These are phyloP conservation scores for Nipponia nippon DNA, from an alignment of 2,113 vertebrate species.

Conservation along the genomic window DNA sequence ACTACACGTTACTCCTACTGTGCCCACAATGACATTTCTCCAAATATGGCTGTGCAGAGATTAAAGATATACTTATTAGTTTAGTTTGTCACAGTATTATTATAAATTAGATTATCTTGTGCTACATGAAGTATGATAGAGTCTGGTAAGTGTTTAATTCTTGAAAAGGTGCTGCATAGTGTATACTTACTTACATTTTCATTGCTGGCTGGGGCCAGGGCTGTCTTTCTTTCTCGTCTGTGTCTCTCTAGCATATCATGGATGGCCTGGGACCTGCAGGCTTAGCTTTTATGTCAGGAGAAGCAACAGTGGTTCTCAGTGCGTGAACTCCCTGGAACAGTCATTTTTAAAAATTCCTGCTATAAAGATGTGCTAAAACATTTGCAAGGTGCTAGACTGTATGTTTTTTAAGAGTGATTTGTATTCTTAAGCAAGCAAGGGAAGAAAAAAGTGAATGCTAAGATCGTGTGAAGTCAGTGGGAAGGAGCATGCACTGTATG, in stretches of 20 bases:
- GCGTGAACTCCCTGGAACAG: background rate
- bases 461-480: background rate
- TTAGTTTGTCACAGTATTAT: background rate
- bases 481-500: background rate
- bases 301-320: background rate
- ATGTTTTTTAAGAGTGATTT: background rate
- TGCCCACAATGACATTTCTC: conserved; percentile 42
- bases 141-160: background rate
- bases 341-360: background rate
- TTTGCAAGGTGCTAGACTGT: background rate
- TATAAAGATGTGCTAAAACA: background rate
- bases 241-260: background rate
- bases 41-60: conserved; percentile 8
- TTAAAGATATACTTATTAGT: conserved; percentile 21
- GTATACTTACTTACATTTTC: background rate
- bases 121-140: background rate
- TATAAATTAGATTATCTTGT: conserved; percentile 1
- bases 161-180: background rate
- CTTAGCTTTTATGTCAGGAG: background rate
- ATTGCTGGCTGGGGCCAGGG: background rate
- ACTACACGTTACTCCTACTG: conserved; percentile 37
- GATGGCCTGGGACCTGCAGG: background rate
- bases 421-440: background rate
- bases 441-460: background rate
- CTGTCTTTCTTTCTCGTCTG: background rate